Evolutionary conservation across 1,140 invertebrate genomes (phyloP).

Genomic region (Conus ventricosus): DNA sequence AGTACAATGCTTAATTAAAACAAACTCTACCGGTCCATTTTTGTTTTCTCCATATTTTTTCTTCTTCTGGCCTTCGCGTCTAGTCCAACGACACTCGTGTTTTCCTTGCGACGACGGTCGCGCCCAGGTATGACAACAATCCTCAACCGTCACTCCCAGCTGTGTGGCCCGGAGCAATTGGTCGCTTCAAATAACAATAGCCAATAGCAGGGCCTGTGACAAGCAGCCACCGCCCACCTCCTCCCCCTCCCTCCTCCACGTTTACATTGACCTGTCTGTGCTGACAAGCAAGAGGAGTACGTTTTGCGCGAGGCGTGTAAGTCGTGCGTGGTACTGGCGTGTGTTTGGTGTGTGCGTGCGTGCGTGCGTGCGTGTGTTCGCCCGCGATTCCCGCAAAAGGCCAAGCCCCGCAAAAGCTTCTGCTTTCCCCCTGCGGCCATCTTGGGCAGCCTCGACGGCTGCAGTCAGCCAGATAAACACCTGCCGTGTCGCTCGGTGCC

Average conservation of each 20-base stretch:
- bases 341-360: background rate
- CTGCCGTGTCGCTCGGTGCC: background rate
- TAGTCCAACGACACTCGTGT: background rate
- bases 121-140: constrained; percentile 26
- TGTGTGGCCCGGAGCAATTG: constrained; percentile 5
- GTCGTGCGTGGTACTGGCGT: background rate
- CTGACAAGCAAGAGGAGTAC: background rate
- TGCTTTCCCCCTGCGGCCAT: background rate
- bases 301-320: background rate
- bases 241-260: background rate
- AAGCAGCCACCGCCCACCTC: background rate
- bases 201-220: constrained; percentile 15
- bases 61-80: background rate
- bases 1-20: background rate
- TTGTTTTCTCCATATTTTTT: background rate
- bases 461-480: background rate
- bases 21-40: background rate
- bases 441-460: background rate
- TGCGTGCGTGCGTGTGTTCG: background rate
- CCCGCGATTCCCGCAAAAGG: background rate
- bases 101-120: background rate
- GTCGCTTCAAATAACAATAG: constrained; percentile 31
- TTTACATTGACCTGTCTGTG: background rate
- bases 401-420: no score
- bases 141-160: background rate